Base-by-base conservation (phyloP, 2,113 vertebrate genomes). In the Prionailurus viverrinus region DNA sequence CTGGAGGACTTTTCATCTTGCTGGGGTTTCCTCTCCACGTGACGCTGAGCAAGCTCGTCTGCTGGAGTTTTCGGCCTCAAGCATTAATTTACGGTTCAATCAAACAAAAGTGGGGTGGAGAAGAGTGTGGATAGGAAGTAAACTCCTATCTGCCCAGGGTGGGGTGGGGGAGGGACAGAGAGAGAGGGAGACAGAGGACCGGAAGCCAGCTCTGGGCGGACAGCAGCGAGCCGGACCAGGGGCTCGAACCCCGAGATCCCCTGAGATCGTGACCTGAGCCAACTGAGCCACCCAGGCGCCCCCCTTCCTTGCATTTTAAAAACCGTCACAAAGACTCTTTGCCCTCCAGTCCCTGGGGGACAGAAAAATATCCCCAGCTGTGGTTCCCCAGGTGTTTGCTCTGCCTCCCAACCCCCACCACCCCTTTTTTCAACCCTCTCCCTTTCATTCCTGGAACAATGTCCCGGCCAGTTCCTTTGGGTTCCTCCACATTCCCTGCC, bases 361-460 rank as follows among this genome's bases (percentile, higher is more conserved):
- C 45, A 27, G 97, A 63, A 76, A 93, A 80, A 48, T 9, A 16
- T 55, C 89, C 39, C 45, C 1, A 5, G 51, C 61, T 68, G 61
- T 55, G 61, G 55, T 27, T 61, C 66, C 82, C 93, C 94, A 82
- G 95, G 96, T 96, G 94, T 89, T 66, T 4, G 36, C 94, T 93
- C 31, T 0, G 15, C 2, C 15, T 58, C 69, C 8, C 36, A 7
- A 7, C 51, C n/a, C 23, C 25, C 0, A 0, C 1, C 1, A 0
- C 10, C 29, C 2, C 41, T 19, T 16, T 19, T 13, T 31, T 48
- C 51, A 74, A 21, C 61, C 15, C 51, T 86, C 65, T 73, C 33
- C 53, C 39, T 93, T 95, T 89, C 78, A 82, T 95, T 79, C 55
- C 73, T 91, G 58, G 69, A 94, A 95, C 88, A 95, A 55, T 95